A percentile compares a stretch with the other conserved stretches of the same genome.
phyloP scores from a whole-genome alignment of 1,140 invertebrate species.

The Pseudomyrmex cubaensis region DNA sequence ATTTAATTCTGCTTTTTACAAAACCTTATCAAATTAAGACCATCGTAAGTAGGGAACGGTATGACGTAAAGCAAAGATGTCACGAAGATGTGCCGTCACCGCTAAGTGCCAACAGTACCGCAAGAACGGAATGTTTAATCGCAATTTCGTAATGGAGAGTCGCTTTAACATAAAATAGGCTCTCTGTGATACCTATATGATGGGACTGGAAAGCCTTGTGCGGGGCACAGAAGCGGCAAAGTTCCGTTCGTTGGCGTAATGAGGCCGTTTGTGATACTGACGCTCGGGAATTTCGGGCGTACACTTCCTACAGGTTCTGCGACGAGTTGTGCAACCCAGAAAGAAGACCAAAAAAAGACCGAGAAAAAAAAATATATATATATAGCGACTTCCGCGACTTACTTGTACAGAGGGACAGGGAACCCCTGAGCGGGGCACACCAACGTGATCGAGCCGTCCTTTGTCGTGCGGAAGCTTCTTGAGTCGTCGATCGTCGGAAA shows the following conservation, averaged over 20 bases:
- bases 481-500: conserved; percentile 73
- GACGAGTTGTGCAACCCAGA: conserved; percentile 8
- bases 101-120: conserved; percentile 11
- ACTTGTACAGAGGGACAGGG: conserved; percentile 88
- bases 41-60: background rate
- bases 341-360: background rate
- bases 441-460: conserved; percentile 87
- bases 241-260: conserved; percentile 85
- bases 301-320: conserved; percentile 89
- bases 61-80: background rate
- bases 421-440: conserved; percentile 88
- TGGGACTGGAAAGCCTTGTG: conserved; percentile 86
- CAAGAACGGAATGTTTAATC: conserved; percentile 44
- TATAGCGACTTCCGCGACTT: conserved; percentile 67
- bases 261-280: conserved; percentile 88
- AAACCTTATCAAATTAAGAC: background rate
- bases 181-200: conserved; percentile 64
- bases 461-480: conserved; percentile 79
- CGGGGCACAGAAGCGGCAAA: conserved; percentile 88
- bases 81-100: background rate
- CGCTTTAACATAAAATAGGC: conserved; percentile 3
- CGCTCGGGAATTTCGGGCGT: conserved; percentile 88
- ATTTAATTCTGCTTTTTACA: background rate
- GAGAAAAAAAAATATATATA: background rate
- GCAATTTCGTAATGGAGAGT: conserved; percentile 42